Percentiles rank a stretch among this genome's conserved stretches.
Evolutionary conservation across 2,113 vertebrate genomes (phyloP).

Genomic region (Megaleporinus macrocephalus): DNA sequence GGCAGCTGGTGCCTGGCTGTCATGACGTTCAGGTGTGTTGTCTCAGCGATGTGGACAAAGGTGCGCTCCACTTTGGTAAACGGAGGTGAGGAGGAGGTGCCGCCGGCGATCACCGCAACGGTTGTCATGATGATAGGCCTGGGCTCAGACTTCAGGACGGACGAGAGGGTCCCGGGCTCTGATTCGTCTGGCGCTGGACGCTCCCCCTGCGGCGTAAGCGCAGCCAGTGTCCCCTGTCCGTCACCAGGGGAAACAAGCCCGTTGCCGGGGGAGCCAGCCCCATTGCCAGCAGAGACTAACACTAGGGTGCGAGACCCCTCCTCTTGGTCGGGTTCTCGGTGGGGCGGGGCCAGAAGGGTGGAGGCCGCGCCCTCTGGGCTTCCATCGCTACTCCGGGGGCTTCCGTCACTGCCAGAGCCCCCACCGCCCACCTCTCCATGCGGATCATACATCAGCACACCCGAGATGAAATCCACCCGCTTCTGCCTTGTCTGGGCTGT

Average conservation of each 20-base stretch:
- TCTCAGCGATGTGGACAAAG: constrained; percentile 88
- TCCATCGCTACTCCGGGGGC: constrained; percentile 76
- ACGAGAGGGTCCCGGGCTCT: constrained; percentile 84
- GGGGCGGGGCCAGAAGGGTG: constrained; percentile 83
- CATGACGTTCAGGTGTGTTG: constrained; percentile 87
- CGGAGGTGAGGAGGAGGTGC: constrained; percentile 81
- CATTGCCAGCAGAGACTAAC: constrained; percentile 87
- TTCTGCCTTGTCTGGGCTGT: constrained; percentile 73
- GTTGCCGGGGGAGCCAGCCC: constrained; percentile 81
- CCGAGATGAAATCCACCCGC: constrained; percentile 83
- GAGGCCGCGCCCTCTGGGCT: constrained; percentile 84
- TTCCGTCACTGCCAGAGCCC: constrained; percentile 51
- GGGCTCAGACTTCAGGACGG: constrained; percentile 83
- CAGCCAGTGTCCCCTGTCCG: constrained; percentile 85
- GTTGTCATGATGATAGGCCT: constrained; percentile 71
- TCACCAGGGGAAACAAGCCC: constrained; percentile 83
- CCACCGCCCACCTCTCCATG: constrained; percentile 12
- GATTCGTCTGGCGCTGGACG: constrained; percentile 85
- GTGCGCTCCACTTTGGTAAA: constrained; percentile 92
- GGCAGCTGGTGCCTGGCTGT: constrained; percentile 65
- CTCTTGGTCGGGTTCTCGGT: constrained; percentile 85
- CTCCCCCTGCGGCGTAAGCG: constrained; percentile 84
- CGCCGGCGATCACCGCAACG: constrained; percentile 52
- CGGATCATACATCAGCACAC: constrained; percentile 70
- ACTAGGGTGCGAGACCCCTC: constrained; percentile 90